phyloP scores from a whole-genome alignment of 1,140 invertebrate genomes.

The Protaetia brevitarsis region DNA sequence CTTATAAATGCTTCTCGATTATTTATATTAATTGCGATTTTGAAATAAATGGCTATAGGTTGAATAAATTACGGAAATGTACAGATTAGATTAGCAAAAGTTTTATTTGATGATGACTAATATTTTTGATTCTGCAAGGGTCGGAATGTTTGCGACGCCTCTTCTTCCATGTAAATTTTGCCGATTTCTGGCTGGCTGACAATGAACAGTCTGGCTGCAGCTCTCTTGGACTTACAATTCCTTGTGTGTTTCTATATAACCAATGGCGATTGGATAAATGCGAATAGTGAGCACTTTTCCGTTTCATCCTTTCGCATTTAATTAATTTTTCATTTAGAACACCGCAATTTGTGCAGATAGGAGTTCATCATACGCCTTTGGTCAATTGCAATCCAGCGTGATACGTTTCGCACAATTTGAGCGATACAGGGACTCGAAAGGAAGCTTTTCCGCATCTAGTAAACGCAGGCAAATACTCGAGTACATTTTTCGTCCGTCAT shows the following conservation, averaged over 20 bases:
- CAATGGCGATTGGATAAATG: slow-evolving; percentile 65
- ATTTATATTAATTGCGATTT: no score
- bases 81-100: no score
- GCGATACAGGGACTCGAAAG: slow-evolving; percentile 83
- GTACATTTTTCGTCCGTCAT: slow-evolving; percentile 93
- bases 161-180: slow-evolving; percentile 95
- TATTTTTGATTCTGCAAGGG: slow-evolving; percentile 61
- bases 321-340: slow-evolving; percentile 43
- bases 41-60: no score
- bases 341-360: slow-evolving; percentile 61
- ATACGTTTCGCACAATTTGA: slow-evolving; percentile 97
- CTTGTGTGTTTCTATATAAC: slow-evolving; percentile 80
- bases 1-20: no score
- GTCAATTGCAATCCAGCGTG: slow-evolving; percentile 92
- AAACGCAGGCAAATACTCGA: slow-evolving; percentile 98
- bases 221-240: slow-evolving; percentile 93
- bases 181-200: slow-evolving; percentile 99
- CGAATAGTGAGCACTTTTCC: slow-evolving; percentile 51
- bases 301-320: neutral
- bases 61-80: no score
- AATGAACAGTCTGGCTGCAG: slow-evolving; percentile 93
- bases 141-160: slow-evolving; percentile 83
- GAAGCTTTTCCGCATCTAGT: slow-evolving; percentile 93
- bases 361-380: slow-evolving; percentile 68
- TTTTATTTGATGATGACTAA: no score